These are phyloP conservation scores for Labrus mixtus DNA, from an alignment of 2,113 vertebrate species.

Conservation along the genomic window DNA sequence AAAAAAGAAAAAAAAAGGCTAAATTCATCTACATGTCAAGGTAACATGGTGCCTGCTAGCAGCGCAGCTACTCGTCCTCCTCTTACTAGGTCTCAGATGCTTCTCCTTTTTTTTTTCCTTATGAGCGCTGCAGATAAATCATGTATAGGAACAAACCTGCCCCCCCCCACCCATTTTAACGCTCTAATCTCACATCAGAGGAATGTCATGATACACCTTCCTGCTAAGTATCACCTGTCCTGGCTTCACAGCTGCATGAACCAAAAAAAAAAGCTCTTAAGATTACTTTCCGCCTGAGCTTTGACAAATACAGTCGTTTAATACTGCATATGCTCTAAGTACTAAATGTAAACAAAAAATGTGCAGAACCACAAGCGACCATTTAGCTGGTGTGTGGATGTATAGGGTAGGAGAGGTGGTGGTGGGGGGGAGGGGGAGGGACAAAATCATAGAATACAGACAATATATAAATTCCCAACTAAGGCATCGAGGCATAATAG, in stretches of 20 bases:
- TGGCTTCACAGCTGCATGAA: slow-evolving; percentile 70
- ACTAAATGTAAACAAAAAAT: slow-evolving; percentile 81
- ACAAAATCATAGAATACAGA: slow-evolving; percentile 63
- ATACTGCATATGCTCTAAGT: slow-evolving; percentile 56
- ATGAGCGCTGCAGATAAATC: slow-evolving; percentile 66
- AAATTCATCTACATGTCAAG: slow-evolving; percentile 61
- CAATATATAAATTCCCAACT: slow-evolving; percentile 70
- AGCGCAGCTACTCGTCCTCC: slow-evolving; percentile 57
- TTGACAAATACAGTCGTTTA: slow-evolving; percentile 67
- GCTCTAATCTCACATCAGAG: slow-evolving; percentile 77
- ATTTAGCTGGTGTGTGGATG: slow-evolving; percentile 74
- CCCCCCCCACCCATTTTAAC: slow-evolving; percentile 68
- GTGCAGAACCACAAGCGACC: slow-evolving; percentile 76
- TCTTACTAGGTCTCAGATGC: slow-evolving; percentile 45
- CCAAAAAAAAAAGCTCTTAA: slow-evolving; percentile 58
- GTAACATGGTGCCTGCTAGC: slow-evolving; percentile 68
- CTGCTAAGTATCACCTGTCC: slow-evolving; percentile 63
- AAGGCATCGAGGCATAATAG: slow-evolving; percentile 77
- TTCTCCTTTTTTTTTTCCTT: slow-evolving; percentile 37
- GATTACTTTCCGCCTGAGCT: slow-evolving; percentile 75
- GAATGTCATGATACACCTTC: slow-evolving; percentile 73
- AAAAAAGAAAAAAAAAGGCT: slow-evolving; percentile 69
- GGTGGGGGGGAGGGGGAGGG: slow-evolving; percentile 14
- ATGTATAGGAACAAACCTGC: slow-evolving; percentile 70
- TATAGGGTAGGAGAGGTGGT: slow-evolving; percentile 48